Evolutionary conservation across 2,797 vertebrate species (phyloP), one percentile per base, ranked within the genome.

Genomic region (Sparidentex hasta): DNA sequence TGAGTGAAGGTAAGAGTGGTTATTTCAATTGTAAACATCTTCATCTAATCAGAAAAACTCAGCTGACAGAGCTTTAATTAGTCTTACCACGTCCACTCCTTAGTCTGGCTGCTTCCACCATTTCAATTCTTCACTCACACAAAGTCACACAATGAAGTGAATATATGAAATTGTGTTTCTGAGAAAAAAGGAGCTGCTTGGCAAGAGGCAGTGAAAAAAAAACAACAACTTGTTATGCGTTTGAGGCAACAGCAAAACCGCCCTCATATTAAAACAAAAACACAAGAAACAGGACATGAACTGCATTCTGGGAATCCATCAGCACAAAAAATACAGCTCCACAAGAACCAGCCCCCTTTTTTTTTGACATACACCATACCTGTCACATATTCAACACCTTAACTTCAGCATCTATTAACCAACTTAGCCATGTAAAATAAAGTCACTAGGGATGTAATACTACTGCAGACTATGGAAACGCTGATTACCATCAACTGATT

Each of bases 11-110:
- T 20, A 13, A 69, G 2, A 27, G 3, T 1, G 38, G 13, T 69
- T 41, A 63, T 67, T 69, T 65, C 18, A 48, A 2, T n/a, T 29
- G 47, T 52, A 51, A 78, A 76, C 62, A 75, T 58, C 50, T 57
- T 62, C n/a, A 25, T 21, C 33, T 56, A 29, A 61, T 65, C 38
- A 65, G 8, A 57, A 33, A 14, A 70, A 43, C 50, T 71, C 52
- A 58, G 64, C 44, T 48, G 47, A 17, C n/a, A 65, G 27, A 72
- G 21, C 27, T 65, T 29, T n/a, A 78, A 50, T 76, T 0, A 62
- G 52, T 68, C 46, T 29, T 66, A 43, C 54, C 44, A 33, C 12
- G 20, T 54, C 6, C 54, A 23, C 47, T 63, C 9, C 11, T 74
- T 6, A 20, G 21, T 52, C 25, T 51, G 18, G 12, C 6, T 67